These are phyloP conservation scores for Tokudaia tokunoshimensis DNA, from an alignment of 2,797 vertebrate species.

Conservation along the genomic window DNA sequence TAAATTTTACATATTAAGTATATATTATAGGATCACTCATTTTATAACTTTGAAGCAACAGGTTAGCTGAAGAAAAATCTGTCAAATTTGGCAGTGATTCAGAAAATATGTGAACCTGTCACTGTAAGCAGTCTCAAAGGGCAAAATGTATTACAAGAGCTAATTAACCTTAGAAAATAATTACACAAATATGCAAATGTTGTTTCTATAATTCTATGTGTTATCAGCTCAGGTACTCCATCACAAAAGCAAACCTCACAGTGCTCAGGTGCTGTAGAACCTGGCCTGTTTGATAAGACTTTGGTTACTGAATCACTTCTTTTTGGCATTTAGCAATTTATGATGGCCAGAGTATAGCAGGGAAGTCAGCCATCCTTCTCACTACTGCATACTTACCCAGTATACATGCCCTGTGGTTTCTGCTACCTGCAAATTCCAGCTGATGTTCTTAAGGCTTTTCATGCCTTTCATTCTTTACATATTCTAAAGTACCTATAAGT, in stretches of 20 bases:
- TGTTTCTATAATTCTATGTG: slow-evolving; percentile 96
- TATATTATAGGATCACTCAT: slow-evolving; percentile 37
- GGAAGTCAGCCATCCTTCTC: slow-evolving; percentile 84
- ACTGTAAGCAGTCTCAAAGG: slow-evolving; percentile 95
- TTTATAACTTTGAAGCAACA: slow-evolving; percentile 92
- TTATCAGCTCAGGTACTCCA: slow-evolving; percentile 95
- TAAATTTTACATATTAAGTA: slow-evolving; percentile 50
- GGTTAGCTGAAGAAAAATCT: slow-evolving; percentile 90
- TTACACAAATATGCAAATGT: slow-evolving; percentile 99
- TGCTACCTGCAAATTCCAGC: slow-evolving; percentile 81
- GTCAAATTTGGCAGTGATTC: slow-evolving; percentile 91
- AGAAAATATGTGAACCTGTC: slow-evolving; percentile 93
- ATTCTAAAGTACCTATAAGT: slow-evolving; percentile 52
- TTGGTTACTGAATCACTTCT: slow-evolving; percentile 86
- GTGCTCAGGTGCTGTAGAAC: slow-evolving; percentile 87
- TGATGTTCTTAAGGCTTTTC: slow-evolving; percentile 64
- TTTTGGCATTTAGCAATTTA: slow-evolving; percentile 88
- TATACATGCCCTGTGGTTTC: slow-evolving; percentile 69
- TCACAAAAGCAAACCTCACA: slow-evolving; percentile 91
- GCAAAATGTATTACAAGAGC: slow-evolving; percentile 94
- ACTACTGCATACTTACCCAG: slow-evolving; percentile 69
- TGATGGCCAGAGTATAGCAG: slow-evolving; percentile 85
- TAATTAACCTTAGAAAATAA: slow-evolving; percentile 99
- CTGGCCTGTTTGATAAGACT: slow-evolving; percentile 90
- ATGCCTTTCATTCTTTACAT: slow-evolving; percentile 28